Percentiles rank a stretch among this genome's conserved stretches.
Conservation (phyloP, 1,140 invertebrate genomes). For the Yoshiicerus persimilis region DNA sequence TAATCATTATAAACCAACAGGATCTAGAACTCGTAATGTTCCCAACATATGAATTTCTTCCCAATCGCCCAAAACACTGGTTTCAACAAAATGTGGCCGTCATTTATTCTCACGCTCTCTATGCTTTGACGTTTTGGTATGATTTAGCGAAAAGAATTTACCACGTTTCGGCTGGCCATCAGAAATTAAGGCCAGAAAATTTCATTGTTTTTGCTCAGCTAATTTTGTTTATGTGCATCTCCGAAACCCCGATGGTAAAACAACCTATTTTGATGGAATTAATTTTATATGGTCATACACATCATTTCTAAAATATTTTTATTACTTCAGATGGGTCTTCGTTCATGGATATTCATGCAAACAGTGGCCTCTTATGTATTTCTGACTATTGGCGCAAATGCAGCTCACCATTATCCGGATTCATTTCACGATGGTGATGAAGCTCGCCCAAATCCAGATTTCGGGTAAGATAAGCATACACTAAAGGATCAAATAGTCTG, state of each 20-base stretch:
- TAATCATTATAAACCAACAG: too few species aligned
- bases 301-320: background rate
- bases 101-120: slow-evolving; percentile 60
- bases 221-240: background rate
- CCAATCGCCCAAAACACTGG: slow-evolving; percentile 57
- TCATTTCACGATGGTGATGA: slow-evolving; percentile 80
- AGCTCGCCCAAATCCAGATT: slow-evolving; percentile 48
- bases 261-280: too few species aligned
- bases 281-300: too few species aligned
- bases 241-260: background rate
- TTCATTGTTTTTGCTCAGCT: slow-evolving; percentile 31
- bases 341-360: slow-evolving; percentile 48
- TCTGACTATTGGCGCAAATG: slow-evolving; percentile 67
- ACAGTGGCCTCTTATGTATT: slow-evolving; percentile 63
- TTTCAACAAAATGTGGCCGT: slow-evolving; percentile 56
- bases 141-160: slow-evolving; percentile 52
- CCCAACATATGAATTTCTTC: slow-evolving; percentile 69
- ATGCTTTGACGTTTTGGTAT: slow-evolving; percentile 54
- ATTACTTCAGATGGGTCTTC: background rate
- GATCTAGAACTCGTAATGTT: slow-evolving; percentile 72
- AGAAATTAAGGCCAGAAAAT: slow-evolving; percentile 43
- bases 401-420: slow-evolving; percentile 74
- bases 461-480: slow-evolving; percentile 63
- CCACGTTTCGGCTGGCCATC: slow-evolving; percentile 26
- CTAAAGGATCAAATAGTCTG: background rate